Evolutionary conservation across 2,113 vertebrate species (phyloP).

Genomic region (Suricata suricatta): DNA sequence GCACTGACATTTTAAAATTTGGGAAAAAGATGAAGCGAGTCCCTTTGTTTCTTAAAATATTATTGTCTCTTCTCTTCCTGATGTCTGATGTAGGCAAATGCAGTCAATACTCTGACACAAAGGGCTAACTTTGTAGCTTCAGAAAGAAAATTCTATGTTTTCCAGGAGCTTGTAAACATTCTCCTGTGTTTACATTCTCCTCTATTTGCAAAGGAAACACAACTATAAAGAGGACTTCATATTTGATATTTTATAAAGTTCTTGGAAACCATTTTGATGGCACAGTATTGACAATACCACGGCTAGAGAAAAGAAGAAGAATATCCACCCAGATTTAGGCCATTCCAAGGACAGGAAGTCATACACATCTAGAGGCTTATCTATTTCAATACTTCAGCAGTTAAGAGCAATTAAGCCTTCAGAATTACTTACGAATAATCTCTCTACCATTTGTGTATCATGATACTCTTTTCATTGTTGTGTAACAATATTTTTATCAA

Average conservation of each 20-base stretch:
- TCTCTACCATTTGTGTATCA: background rate
- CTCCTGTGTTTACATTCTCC: background rate
- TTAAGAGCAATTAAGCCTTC: background rate
- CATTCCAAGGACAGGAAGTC: background rate
- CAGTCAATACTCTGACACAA: background rate
- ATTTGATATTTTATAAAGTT: constrained; percentile 2
- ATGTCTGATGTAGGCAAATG: background rate
- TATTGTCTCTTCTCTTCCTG: background rate
- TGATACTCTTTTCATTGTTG: background rate
- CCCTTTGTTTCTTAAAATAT: background rate
- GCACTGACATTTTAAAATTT: background rate
- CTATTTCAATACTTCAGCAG: background rate
- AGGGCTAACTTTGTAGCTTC: background rate
- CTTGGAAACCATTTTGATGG: background rate
- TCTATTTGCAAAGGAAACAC: background rate
- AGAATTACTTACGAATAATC: background rate
- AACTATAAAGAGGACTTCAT: background rate
- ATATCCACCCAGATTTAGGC: background rate
- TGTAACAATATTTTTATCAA: constrained; percentile 22
- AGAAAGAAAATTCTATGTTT: background rate
- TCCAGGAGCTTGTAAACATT: background rate
- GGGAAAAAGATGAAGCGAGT: background rate
- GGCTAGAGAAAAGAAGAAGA: background rate
- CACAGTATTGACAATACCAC: background rate
- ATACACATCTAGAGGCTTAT: background rate